A percentile compares a stretch with the other conserved stretches of the same genome.
phyloP scores from a whole-genome alignment of 2,797 vertebrate genomes.

The Carcharodon carcharias region DNA sequence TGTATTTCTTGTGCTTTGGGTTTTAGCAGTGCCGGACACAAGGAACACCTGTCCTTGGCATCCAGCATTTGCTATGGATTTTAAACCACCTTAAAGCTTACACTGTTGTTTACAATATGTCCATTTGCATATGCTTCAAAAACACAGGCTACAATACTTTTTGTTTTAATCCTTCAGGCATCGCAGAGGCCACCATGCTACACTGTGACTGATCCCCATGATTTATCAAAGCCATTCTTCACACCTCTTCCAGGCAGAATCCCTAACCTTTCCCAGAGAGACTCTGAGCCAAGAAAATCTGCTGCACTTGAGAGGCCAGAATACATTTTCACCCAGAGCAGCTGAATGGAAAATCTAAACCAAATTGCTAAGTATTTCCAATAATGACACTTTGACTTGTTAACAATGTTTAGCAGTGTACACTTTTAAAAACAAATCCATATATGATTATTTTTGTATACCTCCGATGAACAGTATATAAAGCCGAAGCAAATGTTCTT shows the following conservation, averaged over 20 bases:
- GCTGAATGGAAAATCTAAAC: not conserved
- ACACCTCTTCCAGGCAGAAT: not conserved
- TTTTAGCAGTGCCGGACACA: not conserved
- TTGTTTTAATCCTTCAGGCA: not conserved
- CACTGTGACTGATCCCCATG: too few species aligned
- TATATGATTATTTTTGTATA: not conserved
- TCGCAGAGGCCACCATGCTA: too few species aligned
- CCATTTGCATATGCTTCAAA: not conserved
- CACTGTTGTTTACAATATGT: not conserved
- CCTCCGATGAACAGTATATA: not conserved
- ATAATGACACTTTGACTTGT: not conserved
- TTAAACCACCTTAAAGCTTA: not conserved
- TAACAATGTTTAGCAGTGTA: not conserved
- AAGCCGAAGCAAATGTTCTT: not conserved
- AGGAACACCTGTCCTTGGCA: not conserved
- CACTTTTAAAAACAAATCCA: not conserved
- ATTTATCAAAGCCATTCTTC: not conserved
- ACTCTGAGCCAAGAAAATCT: not conserved
- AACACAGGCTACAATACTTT: not conserved
- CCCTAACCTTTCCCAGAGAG: not conserved
- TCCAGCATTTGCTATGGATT: not conserved
- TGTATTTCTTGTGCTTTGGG: not conserved
- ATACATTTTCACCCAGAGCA: not conserved
- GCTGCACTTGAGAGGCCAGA: not conserved
- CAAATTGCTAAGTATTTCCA: not conserved